These are phyloP conservation scores for Rhinatrema bivittatum DNA, from an alignment of 2,797 vertebrate species.

Conservation along the genomic window DNA sequence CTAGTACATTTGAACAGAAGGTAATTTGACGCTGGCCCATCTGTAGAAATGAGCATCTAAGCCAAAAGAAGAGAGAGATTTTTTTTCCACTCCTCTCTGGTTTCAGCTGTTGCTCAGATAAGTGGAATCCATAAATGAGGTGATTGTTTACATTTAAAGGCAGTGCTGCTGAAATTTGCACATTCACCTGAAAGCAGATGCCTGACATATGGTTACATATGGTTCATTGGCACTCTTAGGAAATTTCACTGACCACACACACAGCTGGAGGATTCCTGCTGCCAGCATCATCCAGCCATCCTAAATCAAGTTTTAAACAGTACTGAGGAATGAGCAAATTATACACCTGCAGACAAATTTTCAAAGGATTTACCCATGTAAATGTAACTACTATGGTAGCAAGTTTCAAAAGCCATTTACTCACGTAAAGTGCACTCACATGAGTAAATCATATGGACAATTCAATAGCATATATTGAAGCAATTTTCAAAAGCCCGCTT, in stretches of 20 bases:
- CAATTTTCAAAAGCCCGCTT: too few relatives aligned
- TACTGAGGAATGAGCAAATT: slow-evolving; percentile 11
- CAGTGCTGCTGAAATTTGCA: slow-evolving; percentile 22
- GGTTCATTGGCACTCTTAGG: slow-evolving; percentile 8
- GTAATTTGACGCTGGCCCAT: not conserved
- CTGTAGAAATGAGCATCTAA: not conserved
- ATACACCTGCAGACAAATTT: too few relatives aligned
- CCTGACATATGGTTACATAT: slow-evolving; percentile 2
- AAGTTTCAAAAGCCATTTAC: too few relatives aligned
- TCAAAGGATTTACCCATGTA: too few relatives aligned
- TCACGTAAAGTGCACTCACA: too few relatives aligned
- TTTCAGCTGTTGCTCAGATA: slow-evolving; percentile 11
- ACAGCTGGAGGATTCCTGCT: slow-evolving; percentile 18
- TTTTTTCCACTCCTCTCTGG: not conserved
- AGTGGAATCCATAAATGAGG: slow-evolving; percentile 18
- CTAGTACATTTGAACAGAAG: not conserved
- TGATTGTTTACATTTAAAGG: slow-evolving; percentile 17
- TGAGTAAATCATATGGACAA: too few relatives aligned
- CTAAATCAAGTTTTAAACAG: slow-evolving; percentile 10
- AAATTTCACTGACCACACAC: slow-evolving; percentile 6
- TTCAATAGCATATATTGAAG: too few relatives aligned
- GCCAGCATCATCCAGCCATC: not conserved
- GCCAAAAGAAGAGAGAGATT: not conserved
- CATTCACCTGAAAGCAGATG: slow-evolving; percentile 27
- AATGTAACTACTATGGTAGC: too few relatives aligned